Evolutionary conservation across 2,113 vertebrate species (phyloP), one percentile per base, ranked within the genome.

Genomic region (Semicossyphus pulcher): DNA sequence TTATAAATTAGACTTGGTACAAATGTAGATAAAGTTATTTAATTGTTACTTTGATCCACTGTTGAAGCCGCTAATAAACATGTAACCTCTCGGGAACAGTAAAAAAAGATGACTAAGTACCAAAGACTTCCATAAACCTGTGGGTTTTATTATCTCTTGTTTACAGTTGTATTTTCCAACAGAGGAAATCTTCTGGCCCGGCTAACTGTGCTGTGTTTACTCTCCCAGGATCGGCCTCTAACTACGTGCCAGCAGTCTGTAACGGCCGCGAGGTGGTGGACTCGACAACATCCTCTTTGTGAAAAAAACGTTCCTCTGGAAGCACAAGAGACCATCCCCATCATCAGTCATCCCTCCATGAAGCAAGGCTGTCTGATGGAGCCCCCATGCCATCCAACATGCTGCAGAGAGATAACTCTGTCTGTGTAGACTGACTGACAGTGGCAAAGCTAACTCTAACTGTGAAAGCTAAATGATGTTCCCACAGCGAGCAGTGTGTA

Each of bases 261-360:
- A 99, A 99, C 0, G 98, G 98, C 41, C 96, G 96, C 0, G 98
- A 99, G 88, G 96, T 98, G 86, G 95, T 98, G 79, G 98, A 99
- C 88, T 99, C 98, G 3, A 99, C 97, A 0, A 99, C 97, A 0
- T 99, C 97, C 0, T 99, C 98, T 44, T 93, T 99, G 89, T 99
- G 94, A 98, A 90, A 47, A 28, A 66, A n/a, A n/a, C n/a, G 5
- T 47, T 66, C 67, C 72, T 68, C 59, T 75, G 11, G 36, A 67
- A 87, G 68, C 81, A 79, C 80, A 84, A 62, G 66, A 58, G 31
- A 72, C 78, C 72, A n/a, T 54, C 32, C 41, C 37, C 42, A 11
- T 65, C 60, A 71, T 85, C 58, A 21, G 29, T 70, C 85, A 45
- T 54, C 58, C 64, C 42, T 69, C 39, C 80, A 58, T 81, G 29